phyloP scores from a whole-genome alignment of 1,140 invertebrate species.

The Diplogasteroides magnus region DNA sequence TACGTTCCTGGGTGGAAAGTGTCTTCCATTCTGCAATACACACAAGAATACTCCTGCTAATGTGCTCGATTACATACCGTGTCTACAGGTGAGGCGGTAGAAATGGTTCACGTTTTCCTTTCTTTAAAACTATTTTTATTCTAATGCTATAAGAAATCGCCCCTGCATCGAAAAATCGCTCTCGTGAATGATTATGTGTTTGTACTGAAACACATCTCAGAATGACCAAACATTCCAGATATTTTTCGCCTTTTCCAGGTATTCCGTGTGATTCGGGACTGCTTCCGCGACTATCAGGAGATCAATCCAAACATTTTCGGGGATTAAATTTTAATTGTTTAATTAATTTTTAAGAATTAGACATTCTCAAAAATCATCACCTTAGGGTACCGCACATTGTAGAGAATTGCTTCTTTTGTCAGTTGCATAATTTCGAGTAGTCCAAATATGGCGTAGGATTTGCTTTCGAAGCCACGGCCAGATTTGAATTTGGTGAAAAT shows the following conservation, averaged over 20 bases:
- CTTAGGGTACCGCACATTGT: too few species aligned
- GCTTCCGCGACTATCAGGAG: slow-evolving; percentile 28
- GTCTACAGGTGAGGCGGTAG: slow-evolving; percentile 22
- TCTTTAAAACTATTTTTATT: not conserved
- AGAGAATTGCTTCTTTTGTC: too few species aligned
- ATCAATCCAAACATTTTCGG: slow-evolving; percentile 30
- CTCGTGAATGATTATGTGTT: too few species aligned
- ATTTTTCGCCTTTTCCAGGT: slow-evolving; percentile 27
- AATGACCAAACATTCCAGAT: slow-evolving; percentile 17
- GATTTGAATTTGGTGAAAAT: too few species aligned
- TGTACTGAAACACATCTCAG: not conserved
- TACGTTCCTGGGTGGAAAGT: slow-evolving; percentile 22
- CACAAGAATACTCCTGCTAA: slow-evolving; percentile 28
- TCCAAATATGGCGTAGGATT: too few species aligned
- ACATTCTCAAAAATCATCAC: slow-evolving; percentile 2
- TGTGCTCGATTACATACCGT: slow-evolving; percentile 27
- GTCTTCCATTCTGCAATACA: slow-evolving; percentile 30
- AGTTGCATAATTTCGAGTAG: too few species aligned
- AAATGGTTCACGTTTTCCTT: not conserved
- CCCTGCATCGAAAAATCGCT: not conserved
- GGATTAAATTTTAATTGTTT: slow-evolving; percentile 14
- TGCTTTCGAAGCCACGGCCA: too few species aligned
- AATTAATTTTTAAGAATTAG: slow-evolving; percentile 2
- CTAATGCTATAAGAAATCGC: not conserved
- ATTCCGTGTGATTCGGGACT: slow-evolving; percentile 29